Percentiles rank a stretch among this genome's conserved stretches.
phyloP scores from a whole-genome alignment of 2,797 vertebrate genomes.

The Babyrousa celebensis region DNA sequence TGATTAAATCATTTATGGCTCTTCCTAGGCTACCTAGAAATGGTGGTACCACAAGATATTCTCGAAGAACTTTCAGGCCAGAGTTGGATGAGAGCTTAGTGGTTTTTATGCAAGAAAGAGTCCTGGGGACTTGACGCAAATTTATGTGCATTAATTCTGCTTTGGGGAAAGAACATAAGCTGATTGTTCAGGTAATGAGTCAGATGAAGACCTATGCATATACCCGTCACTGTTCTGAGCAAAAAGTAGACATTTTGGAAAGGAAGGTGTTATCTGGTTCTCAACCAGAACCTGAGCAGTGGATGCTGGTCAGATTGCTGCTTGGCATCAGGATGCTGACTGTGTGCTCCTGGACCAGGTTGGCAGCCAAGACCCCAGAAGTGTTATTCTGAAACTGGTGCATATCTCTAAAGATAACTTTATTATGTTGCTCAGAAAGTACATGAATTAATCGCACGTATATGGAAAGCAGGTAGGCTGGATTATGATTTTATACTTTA shows the following conservation, averaged over 20 bases:
- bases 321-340: background rate
- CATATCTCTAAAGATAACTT: background rate
- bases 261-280: background rate
- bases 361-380: background rate
- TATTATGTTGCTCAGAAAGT: background rate
- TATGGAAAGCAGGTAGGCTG: background rate
- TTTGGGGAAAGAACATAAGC: constrained; percentile 11
- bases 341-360: background rate
- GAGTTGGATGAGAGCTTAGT: background rate
- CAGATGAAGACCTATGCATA: background rate
- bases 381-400: background rate
- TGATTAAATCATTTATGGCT: background rate
- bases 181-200: background rate
- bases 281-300: background rate
- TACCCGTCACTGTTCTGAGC: background rate
- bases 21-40: background rate
- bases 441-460: background rate
- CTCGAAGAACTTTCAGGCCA: constrained; percentile 43
- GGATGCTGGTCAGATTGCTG: background rate
- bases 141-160: constrained; percentile 40
- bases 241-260: constrained; percentile 9
- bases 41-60: background rate
- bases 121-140: constrained; percentile 20
- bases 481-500: background rate
- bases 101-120: background rate